Evolutionary conservation across 2,888 invertebrate species (phyloP), one percentile per base, ranked within the genome.

Genomic region (Gymnoscelis rufifasciata): DNA sequence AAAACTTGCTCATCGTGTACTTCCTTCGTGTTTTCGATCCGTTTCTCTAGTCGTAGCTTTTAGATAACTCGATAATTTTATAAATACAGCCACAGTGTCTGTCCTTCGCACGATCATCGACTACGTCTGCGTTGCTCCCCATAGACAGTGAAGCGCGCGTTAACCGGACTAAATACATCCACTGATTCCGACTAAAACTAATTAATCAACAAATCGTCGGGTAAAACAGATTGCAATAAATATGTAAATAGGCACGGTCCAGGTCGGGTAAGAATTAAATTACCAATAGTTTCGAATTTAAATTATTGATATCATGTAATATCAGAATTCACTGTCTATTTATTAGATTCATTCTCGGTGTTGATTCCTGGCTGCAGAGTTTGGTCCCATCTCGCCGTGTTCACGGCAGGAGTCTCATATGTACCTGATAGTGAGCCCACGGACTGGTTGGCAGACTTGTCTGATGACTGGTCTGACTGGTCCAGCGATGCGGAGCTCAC

Each of bases 321-420:
- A 87, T 83, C 86, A 83, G 35, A 83, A 82, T 84, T 88, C 87
- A 86, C 87, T 88, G 87, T 88, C 87, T 88, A 86, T 84, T 82
- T 81, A 81, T 79, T 83, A 84, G 81, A 71, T 81, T 79, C 76
- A 72, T 83, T 86, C 83, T 86, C 87, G 87, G 86, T 87, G 87
- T 88, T 84, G 84, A 84, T 86, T 88, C 87, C 87, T 86, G 78
- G 66, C 74, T 80, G 80, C 71, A 68, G 56, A 70, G 78, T 78
- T 80, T 59, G 78, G 78, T 79, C 78, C 79, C 83, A 80, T 78
- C 74, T 52, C 77, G 75, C 71, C 51, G 43, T 44, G 37, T 42
- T 39, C 33, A 36, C 7, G n/a, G 14, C 23, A 7, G 35, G 40
- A 43, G 43, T 39, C 48, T 40, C 28, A 26, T 24, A 33, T 48